Percentiles rank a stretch among this genome's conserved stretches.
These are phyloP conservation scores for Grallaria varia DNA, from an alignment of 2,113 vertebrate species.

Conservation along the genomic window DNA sequence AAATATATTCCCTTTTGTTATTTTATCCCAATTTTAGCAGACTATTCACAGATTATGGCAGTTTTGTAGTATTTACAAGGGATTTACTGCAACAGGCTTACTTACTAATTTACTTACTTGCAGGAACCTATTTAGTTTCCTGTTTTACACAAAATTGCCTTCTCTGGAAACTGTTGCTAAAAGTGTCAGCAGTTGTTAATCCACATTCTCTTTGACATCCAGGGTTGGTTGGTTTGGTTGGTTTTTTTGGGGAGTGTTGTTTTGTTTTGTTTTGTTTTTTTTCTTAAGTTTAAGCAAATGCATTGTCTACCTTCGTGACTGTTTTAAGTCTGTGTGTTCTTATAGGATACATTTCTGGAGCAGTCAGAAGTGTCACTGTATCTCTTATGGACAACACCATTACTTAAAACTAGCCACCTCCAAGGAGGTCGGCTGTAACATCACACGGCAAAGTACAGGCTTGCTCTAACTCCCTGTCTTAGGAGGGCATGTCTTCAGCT, in stretches of 20 bases:
- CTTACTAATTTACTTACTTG: not conserved
- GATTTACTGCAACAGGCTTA: not conserved
- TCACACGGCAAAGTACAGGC: not conserved
- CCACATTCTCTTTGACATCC: not conserved
- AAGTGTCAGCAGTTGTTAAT: not conserved
- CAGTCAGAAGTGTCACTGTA: not conserved
- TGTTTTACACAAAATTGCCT: not conserved
- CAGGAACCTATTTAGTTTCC: not conserved
- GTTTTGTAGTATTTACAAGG: not conserved
- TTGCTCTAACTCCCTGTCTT: not conserved
- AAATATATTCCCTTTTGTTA: not conserved
- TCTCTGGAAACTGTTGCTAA: not conserved
- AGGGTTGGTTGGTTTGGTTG: no score
- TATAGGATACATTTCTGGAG: not conserved
- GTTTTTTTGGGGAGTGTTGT: not conserved
- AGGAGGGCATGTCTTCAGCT: not conserved
- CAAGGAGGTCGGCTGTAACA: not conserved
- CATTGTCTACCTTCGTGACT: not conserved
- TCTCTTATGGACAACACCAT: not conserved
- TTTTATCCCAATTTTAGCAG: not conserved
- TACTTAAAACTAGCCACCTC: not conserved
- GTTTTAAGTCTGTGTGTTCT: not conserved
- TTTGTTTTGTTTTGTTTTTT: not conserved
- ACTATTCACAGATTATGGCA: not conserved
- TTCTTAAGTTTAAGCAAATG: not conserved